Evolutionary conservation across 2,888 invertebrate species (phyloP), one percentile per base, ranked within the genome.

Genomic region (Rhyacophila evoluta): DNA sequence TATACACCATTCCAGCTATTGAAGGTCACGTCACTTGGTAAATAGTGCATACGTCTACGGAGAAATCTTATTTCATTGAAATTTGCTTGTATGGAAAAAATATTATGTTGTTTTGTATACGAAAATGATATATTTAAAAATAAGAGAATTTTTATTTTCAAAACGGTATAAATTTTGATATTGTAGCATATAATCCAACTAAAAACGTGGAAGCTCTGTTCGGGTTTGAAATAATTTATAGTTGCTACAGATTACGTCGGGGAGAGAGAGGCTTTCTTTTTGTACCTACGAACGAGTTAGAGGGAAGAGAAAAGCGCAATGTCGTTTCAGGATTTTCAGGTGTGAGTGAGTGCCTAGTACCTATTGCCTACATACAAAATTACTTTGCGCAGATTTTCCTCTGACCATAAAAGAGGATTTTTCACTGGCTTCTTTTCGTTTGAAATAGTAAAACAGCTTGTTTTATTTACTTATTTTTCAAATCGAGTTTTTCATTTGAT

Each of bases 191-290:
- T 0, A 15, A 41, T 41, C n/a, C 41, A 15, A 41, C 3, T 1
- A 12, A 41, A 15, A 41, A 12, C 25, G 25, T 25, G 19, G 55
- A 55, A 55, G 8, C 55, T 5, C 25, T 55, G 55, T 10, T 25
- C 25, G 10, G 12, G 55, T 25, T 55, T 10, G 10, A 55, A 55
- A 55, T 55, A 55, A 55, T 55, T 55, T 55, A 55, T 55, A 55
- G 55, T 55, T 55, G 25, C 12, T 55, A 55, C 55, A 55, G 55
- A 55, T 55, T 55, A 55, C 55, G 55, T 25, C 55, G 25, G 55
- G 25, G 25, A 25, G 25, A 39, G 2, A 25, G 55, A 12, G 19
- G 55, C 25, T 55, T 55, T 55, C 55, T 55, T 55, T 55, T 55
- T 55, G 55, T 55, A 25, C 25, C 55, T 8, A 25, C 55, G 25